Evolutionary conservation across 1,140 invertebrate species (phyloP), one percentile per base, ranked within the genome.

Genomic region (Drosophila mayri): DNA sequence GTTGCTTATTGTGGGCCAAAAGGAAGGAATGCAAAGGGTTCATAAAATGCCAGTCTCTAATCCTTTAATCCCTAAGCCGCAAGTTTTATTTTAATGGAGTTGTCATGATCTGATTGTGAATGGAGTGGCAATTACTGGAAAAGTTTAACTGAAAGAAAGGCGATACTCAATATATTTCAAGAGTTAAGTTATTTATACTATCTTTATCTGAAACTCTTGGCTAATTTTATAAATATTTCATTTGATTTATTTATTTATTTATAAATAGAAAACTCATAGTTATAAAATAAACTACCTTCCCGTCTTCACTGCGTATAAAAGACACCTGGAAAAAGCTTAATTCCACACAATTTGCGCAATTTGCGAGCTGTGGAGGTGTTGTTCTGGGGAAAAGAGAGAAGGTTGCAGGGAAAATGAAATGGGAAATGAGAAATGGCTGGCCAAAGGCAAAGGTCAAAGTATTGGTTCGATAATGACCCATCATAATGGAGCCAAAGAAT

Each of bases 401-500:
- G 41, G 4, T 2, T 1, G 18, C 14, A 6, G 25, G 16, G 3
- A 11, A 49, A 49, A 28, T 32, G 30, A 20, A 35, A 20, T 9
- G 20, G 50, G 18, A 52, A 52, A 52, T 52, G 30, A 40, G 25
- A 22, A 58, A 30, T 59, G 25, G 28, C 12, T 20, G n/a, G 38
- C 12, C 40, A n/a, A n/a, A 7, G 35, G n/a, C 22, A 67, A 76
- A 76, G 75, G 75, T 67, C 43, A 76, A 68, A 77, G 71, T 60
- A 49, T 77, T 57, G 50, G 38, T 38, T 58, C 74, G 49, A 77
- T 77, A 76, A 77, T 77, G 74, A 47, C 63, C 66, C 62, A 54
- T 68, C 63, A 77, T 77, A 77, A 76, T 77, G 63, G 49, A 64
- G 50, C 28, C 52, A 38, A 41, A 38, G 58, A 55, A 49, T 41